phyloP scores from a whole-genome alignment of 2,888 invertebrate species.

The Strigamia maritima region DNA sequence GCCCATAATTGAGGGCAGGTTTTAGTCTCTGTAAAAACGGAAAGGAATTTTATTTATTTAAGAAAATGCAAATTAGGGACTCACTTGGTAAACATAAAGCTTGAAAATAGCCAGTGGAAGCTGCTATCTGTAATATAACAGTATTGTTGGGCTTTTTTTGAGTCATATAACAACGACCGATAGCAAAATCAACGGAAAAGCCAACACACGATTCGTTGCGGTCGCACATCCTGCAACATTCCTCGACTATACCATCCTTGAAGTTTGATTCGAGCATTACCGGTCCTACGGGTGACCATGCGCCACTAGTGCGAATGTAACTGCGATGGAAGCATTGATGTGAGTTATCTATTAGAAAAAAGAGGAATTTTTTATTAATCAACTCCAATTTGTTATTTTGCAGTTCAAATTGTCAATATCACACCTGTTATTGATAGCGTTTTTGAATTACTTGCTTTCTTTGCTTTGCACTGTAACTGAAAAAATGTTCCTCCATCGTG shows the following conservation, averaged over 20 bases:
- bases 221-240: constrained; percentile 52
- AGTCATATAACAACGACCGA: constrained; percentile 48
- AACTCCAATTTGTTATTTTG: background rate
- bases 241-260: constrained; percentile 51
- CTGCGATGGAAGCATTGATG: background rate
- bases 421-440: background rate
- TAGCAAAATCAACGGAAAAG: constrained; percentile 51
- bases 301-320: constrained; percentile 34
- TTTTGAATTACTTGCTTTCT: background rate
- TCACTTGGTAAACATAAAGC: background rate
- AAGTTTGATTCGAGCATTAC: constrained; percentile 40
- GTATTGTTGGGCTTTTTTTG: constrained; percentile 50
- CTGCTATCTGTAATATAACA: background rate
- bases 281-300: constrained; percentile 10
- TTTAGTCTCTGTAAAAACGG: background rate
- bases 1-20: constrained; percentile 50
- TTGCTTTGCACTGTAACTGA: constrained; percentile 26
- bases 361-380: background rate
- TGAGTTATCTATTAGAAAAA: background rate
- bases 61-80: background rate
- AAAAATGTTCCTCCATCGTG: constrained; percentile 31
- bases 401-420: background rate
- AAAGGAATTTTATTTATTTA: background rate
- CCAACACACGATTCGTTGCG: constrained; percentile 50
- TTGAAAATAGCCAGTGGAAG: constrained; percentile 1